These are phyloP conservation scores for Mizuhopecten yessoensis DNA, from an alignment of 1,140 invertebrate species.

Conservation along the genomic window DNA sequence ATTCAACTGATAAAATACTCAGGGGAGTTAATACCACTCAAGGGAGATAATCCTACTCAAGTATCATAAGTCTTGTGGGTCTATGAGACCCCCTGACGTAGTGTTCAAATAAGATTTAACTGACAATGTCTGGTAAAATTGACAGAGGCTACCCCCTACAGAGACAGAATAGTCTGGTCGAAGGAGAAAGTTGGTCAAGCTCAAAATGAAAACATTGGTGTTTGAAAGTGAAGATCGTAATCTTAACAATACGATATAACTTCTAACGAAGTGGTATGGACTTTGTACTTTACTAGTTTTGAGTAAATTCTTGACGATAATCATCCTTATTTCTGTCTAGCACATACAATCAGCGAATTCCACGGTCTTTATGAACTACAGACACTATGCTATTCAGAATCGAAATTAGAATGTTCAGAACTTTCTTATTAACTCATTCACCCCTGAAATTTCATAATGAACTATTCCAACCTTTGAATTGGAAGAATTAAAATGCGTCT, in stretches of 20 bases:
- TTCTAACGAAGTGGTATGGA: not conserved
- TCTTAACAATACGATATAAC: not conserved
- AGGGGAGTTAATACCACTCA: constrained; percentile 1
- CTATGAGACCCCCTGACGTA: not conserved
- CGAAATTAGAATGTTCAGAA: not conserved
- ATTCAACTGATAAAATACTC: not conserved
- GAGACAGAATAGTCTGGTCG: not conserved
- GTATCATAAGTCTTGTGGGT: not conserved
- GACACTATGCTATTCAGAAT: not conserved
- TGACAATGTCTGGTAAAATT: not conserved
- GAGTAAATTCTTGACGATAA: not conserved
- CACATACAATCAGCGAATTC: not conserved
- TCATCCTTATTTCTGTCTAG: not conserved
- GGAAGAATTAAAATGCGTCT: too few species aligned
- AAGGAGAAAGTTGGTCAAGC: not conserved
- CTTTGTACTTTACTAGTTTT: constrained; percentile 32
- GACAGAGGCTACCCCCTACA: not conserved
- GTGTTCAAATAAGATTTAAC: not conserved
- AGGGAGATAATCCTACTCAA: constrained; percentile 8
- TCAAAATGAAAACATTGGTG: not conserved
- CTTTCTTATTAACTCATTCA: too few species aligned
- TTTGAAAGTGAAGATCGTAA: constrained; percentile 8
- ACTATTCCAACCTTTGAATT: too few species aligned
- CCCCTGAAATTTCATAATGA: too few species aligned
- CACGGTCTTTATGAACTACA: not conserved